A percentile compares a stretch with the other conserved stretches of the same genome.
phyloP scores from a whole-genome alignment of 2,888 invertebrate genomes.

The Zygothrica quintamaculata region DNA sequence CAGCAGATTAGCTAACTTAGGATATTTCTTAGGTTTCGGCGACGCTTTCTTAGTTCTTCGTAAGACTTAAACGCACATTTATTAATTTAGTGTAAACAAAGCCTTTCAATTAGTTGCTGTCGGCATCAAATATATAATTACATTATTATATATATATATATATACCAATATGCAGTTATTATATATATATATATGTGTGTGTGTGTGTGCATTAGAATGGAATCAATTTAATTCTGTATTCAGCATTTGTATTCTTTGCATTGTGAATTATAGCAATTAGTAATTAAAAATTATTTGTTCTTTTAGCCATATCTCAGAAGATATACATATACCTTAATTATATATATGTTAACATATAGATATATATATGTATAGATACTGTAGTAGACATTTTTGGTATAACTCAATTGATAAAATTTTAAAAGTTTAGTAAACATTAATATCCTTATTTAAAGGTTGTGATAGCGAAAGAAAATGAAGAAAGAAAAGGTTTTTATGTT shows the following conservation, averaged over 20 bases:
- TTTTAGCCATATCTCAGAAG: slow-evolving; percentile 64
- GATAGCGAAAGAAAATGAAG: too few relatives aligned
- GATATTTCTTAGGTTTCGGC: slow-evolving; percentile 50
- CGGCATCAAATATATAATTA: slow-evolving; percentile 11
- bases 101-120: slow-evolving; percentile 46
- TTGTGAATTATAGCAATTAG: slow-evolving; percentile 60
- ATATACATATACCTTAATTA: slow-evolving; percentile 44
- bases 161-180: slow-evolving; percentile 4
- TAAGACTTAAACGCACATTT: slow-evolving; percentile 70
- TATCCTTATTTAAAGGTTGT: slow-evolving; percentile 76
- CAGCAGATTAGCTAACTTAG: slow-evolving; percentile 61
- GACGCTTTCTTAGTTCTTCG: slow-evolving; percentile 49
- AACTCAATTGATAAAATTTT: slow-evolving; percentile 69
- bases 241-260: slow-evolving; percentile 77
- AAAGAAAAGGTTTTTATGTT: slow-evolving; percentile 59
- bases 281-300: slow-evolving; percentile 64
- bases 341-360: slow-evolving; percentile 30
- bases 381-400: slow-evolving; percentile 55
- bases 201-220: slow-evolving; percentile 40
- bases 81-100: slow-evolving; percentile 48
- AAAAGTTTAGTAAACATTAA: slow-evolving; percentile 48
- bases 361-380: slow-evolving; percentile 56
- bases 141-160: slow-evolving; percentile 8
- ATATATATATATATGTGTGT: background rate
- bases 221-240: slow-evolving; percentile 61